Conservation (phyloP, 2,113 vertebrate genomes). For the Orientallactaga bullata region DNA sequence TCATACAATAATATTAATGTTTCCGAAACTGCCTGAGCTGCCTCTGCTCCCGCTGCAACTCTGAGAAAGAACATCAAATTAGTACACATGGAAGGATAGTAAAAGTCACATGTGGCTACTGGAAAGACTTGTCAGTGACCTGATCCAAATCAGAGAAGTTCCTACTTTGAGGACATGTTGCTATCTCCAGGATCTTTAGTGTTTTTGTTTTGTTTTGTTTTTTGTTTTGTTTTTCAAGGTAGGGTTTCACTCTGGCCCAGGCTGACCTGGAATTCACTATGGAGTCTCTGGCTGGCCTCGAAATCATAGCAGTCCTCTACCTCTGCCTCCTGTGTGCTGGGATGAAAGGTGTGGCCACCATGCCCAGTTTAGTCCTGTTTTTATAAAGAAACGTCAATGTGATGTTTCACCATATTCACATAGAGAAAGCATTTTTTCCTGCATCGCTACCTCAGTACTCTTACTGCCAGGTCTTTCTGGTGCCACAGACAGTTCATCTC, state of each 20-base stretch:
- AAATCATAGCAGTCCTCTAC: too few species aligned
- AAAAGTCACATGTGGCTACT: not conserved
- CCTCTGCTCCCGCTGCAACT: not conserved
- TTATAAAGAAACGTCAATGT: too few species aligned
- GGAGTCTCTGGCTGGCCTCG: too few species aligned
- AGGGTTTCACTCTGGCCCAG: too few species aligned
- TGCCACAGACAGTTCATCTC: not conserved
- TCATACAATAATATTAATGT: not conserved
- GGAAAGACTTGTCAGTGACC: not conserved
- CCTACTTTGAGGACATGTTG: not conserved
- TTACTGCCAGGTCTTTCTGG: not conserved
- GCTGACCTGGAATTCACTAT: too few species aligned
- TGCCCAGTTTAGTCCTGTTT: too few species aligned
- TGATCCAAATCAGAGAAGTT: not conserved
- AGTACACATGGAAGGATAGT: not conserved
- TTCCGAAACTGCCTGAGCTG: not conserved
- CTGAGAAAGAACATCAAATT: constrained; percentile 8
- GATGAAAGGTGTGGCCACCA: too few species aligned
- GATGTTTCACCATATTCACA: too few species aligned
- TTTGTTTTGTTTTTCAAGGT: not conserved
- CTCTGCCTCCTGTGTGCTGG: too few species aligned
- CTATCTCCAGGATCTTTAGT: not conserved
- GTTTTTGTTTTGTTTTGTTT: not conserved
- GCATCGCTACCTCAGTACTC: not conserved
- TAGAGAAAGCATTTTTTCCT: not conserved